Evolutionary conservation across 2,888 invertebrate genomes (phyloP), one percentile per base, ranked within the genome.

Genomic region (Dynastes maya): DNA sequence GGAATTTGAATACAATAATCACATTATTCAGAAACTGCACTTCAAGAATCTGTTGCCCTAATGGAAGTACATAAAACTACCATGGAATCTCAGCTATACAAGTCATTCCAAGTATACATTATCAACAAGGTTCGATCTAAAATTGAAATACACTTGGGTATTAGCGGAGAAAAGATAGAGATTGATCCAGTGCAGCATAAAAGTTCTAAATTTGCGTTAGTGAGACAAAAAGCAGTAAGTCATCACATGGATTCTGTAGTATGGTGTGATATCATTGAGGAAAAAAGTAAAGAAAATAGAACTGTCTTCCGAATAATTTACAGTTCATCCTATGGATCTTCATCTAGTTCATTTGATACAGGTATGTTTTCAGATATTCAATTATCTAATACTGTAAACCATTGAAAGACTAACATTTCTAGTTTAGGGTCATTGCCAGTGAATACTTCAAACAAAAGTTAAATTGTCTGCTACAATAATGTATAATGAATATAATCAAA

Each of bases 81-180:
- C 76, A 94, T 97, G 86, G 96, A 96, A 84, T 97, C 97, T 11
- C 96, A 97, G 0, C 91, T 96, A 82, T 97, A 96, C 89, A 95
- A 96, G 86, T 94, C 95, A 0, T 96, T 92, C 88, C 92, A 93
- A 83, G 95, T 97, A 1, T 91, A 93, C 83, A 91, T 97, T 83
- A 90, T 96, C 49, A 94, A 94, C 84, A 96, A 95, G 90, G 92
- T 97, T 79, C 90, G 95, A 83, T 92, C 95, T 29, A 97, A 95
- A 88, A 94, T 94, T 22, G 95, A 95, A 83, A 95, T 97, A 2
- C 95, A 95, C 85, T 90, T 98, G 63, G 96, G 96, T 67, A 94
- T 98, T 81, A 97, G 97, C 13, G 94, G 96, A 5, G 97, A 97
- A 84, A 95, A 96, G 87, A 94, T 98, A 79, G 98, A 98, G 90